These are phyloP conservation scores for Porites cylindrica DNA, from an alignment of 92 coral and sea anemone genomes.

Conservation along the genomic window DNA sequence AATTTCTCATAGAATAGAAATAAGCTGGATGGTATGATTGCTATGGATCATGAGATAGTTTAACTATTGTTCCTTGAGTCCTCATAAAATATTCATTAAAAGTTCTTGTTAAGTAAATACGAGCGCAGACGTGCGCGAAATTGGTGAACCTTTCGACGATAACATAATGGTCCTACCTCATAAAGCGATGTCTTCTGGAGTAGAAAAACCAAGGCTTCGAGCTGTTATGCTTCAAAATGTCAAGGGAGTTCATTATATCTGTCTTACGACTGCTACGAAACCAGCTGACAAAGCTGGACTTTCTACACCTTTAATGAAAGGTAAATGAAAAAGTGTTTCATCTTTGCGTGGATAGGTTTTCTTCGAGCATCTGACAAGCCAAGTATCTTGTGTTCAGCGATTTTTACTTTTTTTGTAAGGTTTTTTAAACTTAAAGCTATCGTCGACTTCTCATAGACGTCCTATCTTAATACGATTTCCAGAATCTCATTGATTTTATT, in stretches of 20 bases:
- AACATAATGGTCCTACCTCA: constrained; percentile 18
- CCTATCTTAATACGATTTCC: no score
- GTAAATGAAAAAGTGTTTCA: constrained; percentile 19
- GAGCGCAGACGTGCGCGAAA: background rate
- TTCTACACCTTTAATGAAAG: background rate
- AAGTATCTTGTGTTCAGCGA: no score
- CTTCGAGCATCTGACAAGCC: no score
- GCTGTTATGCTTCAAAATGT: constrained; percentile 35
- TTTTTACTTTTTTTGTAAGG: no score
- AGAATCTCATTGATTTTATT: no score
- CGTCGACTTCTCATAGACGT: no score
- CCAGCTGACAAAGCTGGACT: background rate
- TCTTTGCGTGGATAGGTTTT: background rate
- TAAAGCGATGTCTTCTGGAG: background rate
- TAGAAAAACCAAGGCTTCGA: constrained; percentile 21
- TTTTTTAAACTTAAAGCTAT: no score
- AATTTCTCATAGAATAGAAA: background rate
- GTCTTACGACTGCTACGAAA: constrained; percentile 17
- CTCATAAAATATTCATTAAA: constrained; percentile 11
- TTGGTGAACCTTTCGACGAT: background rate
- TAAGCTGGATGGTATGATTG: background rate
- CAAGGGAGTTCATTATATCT: constrained; percentile 28
- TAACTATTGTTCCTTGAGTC: background rate
- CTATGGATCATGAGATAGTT: constrained; percentile 7
- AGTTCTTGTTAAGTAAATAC: constrained; percentile 1